A percentile compares a stretch with the other conserved stretches of the same genome.
These are phyloP conservation scores for Stenolophus ochropezus DNA, from an alignment of 2,888 invertebrate species.

Conservation along the genomic window DNA sequence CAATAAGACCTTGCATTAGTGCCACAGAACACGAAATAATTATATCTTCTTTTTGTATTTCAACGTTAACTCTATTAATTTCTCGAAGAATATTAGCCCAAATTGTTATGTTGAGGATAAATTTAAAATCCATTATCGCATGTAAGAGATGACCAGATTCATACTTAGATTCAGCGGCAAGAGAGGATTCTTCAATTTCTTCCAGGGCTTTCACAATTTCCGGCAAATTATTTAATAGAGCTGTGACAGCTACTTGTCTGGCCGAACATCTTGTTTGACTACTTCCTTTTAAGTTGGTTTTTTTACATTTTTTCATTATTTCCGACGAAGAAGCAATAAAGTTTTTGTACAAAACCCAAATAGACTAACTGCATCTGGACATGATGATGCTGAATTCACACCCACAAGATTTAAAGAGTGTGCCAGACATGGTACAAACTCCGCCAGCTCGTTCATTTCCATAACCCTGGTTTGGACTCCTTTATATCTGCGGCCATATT, in stretches of 20 bases:
- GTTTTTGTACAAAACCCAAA: slow-evolving; percentile 37
- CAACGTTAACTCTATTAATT: neutral
- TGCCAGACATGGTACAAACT: slow-evolving; percentile 66
- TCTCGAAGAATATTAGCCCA: slow-evolving; percentile 42
- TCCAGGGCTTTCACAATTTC: slow-evolving; percentile 3
- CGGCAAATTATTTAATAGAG: slow-evolving; percentile 42
- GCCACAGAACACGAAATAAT: too few species aligned
- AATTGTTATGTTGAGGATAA: slow-evolving; percentile 59
- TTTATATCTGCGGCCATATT: slow-evolving; percentile 41
- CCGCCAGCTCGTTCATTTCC: slow-evolving; percentile 66
- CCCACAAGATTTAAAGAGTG: slow-evolving; percentile 60
- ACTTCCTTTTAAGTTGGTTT: slow-evolving; percentile 59
- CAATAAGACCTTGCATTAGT: too few species aligned
- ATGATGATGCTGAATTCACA: slow-evolving; percentile 65
- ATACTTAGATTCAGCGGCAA: slow-evolving; percentile 45
- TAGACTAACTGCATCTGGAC: slow-evolving; percentile 5
- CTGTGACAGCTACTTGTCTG: slow-evolving; percentile 52
- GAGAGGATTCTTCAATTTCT: too few species aligned
- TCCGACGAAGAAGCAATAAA: slow-evolving; percentile 45
- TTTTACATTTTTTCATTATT: slow-evolving; percentile 56
- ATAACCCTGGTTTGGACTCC: slow-evolving; percentile 67
- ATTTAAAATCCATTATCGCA: slow-evolving; percentile 59
- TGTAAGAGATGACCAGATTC: slow-evolving; percentile 54
- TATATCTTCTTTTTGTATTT: too few species aligned
- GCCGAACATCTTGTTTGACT: slow-evolving; percentile 60